phyloP scores from a whole-genome alignment of 1,140 invertebrate species.

The Aricia agestis region DNA sequence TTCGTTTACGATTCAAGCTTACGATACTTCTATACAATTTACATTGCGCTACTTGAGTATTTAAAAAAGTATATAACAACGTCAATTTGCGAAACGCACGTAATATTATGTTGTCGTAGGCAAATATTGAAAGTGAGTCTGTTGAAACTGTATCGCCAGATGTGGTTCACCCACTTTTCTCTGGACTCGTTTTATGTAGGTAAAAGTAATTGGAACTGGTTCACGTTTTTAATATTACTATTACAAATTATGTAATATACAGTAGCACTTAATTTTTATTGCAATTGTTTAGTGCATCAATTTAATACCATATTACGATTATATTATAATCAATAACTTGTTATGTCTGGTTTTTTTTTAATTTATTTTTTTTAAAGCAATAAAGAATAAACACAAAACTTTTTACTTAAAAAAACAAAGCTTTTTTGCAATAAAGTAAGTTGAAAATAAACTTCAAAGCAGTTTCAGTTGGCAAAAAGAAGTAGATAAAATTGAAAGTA shows the following conservation, averaged over 20 bases:
- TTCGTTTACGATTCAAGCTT: neutral
- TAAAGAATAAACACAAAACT: no score
- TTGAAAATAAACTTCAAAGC: no score
- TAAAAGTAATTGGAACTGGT: conserved; percentile 32
- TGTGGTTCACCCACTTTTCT: conserved; percentile 61
- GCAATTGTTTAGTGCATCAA: neutral
- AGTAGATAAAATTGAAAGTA: neutral
- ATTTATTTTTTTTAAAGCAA: no score
- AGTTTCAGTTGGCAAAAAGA: neutral
- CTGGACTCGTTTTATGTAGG: conserved; percentile 38
- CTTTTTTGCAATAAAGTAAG: no score
- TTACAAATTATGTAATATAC: neutral
- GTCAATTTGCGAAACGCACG: conserved; percentile 29
- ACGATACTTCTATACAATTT: neutral
- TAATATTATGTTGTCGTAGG: conserved; percentile 38
- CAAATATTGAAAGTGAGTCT: conserved; percentile 54
- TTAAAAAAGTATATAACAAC: conserved; percentile 22
- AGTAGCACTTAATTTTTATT: neutral
- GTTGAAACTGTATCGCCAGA: conserved; percentile 46
- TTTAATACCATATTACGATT: no score
- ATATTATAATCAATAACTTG: no score
- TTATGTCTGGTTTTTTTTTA: no score
- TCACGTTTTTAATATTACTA: conserved; percentile 20
- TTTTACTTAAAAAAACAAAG: no score
- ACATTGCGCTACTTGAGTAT: conserved; percentile 6